phyloP scores from a whole-genome alignment of 2,113 vertebrate genomes.

The Nansenia antarctica region DNA sequence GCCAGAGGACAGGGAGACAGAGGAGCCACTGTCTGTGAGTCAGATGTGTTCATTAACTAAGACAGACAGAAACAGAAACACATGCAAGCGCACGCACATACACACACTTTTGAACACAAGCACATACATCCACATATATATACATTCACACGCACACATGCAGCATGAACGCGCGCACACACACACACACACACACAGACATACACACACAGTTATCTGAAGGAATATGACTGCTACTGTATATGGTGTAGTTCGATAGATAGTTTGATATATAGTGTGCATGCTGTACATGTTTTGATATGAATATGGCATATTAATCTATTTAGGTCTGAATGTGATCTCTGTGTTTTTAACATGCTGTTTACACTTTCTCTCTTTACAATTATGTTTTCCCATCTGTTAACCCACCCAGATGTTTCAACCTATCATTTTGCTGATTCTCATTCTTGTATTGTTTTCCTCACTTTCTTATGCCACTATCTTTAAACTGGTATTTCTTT shows the following conservation, averaged over 20 bases:
- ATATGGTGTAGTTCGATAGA: too few relatives aligned
- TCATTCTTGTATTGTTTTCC: conserved; percentile 99
- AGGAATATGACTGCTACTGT: background rate
- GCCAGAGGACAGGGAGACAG: conserved; percentile 84
- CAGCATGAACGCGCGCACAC: too few relatives aligned
- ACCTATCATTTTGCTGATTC: conserved; percentile 99
- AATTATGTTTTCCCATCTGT: conserved; percentile 62
- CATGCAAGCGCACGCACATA: background rate
- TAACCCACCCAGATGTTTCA: conserved; percentile 96
- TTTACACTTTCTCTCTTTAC: background rate
- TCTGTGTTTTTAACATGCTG: background rate
- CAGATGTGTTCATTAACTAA: background rate
- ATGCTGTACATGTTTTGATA: background rate
- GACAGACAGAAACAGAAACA: background rate
- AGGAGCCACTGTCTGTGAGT: conserved; percentile 98
- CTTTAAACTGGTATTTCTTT: conserved; percentile 99
- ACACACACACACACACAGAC: background rate
- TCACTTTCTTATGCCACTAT: conserved; percentile 98
- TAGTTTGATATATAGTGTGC: background rate
- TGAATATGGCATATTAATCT: background rate
- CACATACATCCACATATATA: too few relatives aligned
- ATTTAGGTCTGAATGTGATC: background rate
- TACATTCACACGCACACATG: too few relatives aligned
- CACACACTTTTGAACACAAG: background rate
- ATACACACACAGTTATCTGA: background rate